Base-by-base conservation (phyloP, 2,888 invertebrate genomes). In the Nasonia oneida region DNA sequence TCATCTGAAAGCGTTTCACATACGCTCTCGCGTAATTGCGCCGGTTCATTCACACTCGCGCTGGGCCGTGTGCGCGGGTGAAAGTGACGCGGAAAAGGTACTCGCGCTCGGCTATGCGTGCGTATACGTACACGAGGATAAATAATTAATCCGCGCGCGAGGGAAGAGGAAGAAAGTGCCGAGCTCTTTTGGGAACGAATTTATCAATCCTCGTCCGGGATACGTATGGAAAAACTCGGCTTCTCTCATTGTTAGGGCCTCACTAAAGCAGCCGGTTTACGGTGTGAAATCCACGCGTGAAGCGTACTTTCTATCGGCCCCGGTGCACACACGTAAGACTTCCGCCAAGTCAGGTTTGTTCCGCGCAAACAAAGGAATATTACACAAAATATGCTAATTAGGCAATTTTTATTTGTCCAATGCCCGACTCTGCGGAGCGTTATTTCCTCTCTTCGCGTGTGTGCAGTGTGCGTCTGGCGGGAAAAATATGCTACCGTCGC, bases 281-380 rank as follows among this genome's bases (percentile, higher is more conserved):
- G 84, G 57, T 78, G 74, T 67, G 84, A 84, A 79, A 84, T 83
- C 64, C 79, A 84, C 84, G 79, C 75, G 84, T 67, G 84, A 84
- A 84, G 64, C 67, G 39, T 73, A 83, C 83, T 83, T 83, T 83
- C 83, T 83, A 83, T 83, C 76, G 74, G 39, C 39, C 47, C 57
- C 76, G 23, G 64, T 15, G 12, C 6, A 23, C 23, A 33, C n/a
- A 83, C 79, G 74, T 84, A 84, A 84, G 75, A 80, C 84, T 84
- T 84, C 84, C 84, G 84, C 67, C 50, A 83, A 70, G 14, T 67
- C 67, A 73, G 37, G 42, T 23, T 64, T 33, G 39, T 61, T 57
- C 73, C 23, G 73, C 74, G 70, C 80, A 42, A 76, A 79, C 78
- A 80, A 80, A 80, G 84, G 80, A 53, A 70, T 84, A 84, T 84